phyloP scores from a whole-genome alignment of 2,113 vertebrate species.

The Chaetodon auriga region DNA sequence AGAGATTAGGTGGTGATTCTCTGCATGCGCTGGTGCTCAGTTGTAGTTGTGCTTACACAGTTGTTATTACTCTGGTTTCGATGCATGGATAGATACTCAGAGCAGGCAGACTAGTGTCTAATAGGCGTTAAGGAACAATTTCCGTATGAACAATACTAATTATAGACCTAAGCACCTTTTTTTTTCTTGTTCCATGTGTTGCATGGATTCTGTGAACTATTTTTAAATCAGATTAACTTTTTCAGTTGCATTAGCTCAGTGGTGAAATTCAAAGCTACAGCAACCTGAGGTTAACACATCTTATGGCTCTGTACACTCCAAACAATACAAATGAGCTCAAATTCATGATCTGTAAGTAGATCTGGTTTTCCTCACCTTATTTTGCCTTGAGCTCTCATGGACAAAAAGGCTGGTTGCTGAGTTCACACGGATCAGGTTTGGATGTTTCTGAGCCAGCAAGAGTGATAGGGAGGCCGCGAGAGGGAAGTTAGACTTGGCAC shows the following conservation, averaged over 20 bases:
- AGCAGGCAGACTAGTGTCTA: not conserved
- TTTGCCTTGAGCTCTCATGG: slow-evolving; percentile 28
- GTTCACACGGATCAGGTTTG: slow-evolving; percentile 53
- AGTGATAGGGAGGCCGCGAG: slow-evolving; percentile 16
- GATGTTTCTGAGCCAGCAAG: slow-evolving; percentile 45
- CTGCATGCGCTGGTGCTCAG: not conserved
- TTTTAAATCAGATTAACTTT: not conserved
- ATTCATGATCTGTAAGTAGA: slow-evolving; percentile 24
- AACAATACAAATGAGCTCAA: slow-evolving; percentile 28
- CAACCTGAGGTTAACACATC: not conserved
- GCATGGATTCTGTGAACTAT: not conserved
- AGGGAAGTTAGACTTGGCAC: slow-evolving; percentile 58
- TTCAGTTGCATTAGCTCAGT: not conserved
- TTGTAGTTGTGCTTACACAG: slow-evolving; percentile 20
- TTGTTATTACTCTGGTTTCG: slow-evolving; percentile 17
- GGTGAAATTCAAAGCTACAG: not conserved
- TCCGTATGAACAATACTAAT: not conserved
- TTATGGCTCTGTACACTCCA: not conserved
- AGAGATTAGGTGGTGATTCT: slow-evolving; percentile 60
- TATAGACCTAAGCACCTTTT: not conserved
- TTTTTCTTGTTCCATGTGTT: not conserved
- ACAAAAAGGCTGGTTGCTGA: slow-evolving; percentile 1
- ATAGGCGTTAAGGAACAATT: not conserved
- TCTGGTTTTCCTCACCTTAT: slow-evolving; percentile 42
- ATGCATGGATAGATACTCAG: not conserved